Evolutionary conservation across 2,888 invertebrate genomes (phyloP), one percentile per base, ranked within the genome.

Genomic region (Calameuta pallipes): DNA sequence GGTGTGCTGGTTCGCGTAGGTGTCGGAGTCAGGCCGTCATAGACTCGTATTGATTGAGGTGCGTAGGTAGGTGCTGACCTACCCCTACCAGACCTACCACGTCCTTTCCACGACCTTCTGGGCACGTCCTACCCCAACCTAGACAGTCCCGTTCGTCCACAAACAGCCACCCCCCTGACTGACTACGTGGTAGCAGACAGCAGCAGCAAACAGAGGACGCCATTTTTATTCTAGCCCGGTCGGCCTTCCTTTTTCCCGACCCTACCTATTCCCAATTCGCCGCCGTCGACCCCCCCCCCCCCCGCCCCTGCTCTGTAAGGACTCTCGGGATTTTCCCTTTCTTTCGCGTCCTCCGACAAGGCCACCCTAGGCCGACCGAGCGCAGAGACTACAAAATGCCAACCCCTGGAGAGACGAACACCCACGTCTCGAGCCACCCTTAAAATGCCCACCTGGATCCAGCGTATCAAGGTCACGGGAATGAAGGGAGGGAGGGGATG

Each of bases 41-140:
- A 71, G 71, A 71, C 71, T 31, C 9, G 76, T 79, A 80, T 82
- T 80, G 80, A 81, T 81, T 82, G 36, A n/a, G 75, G 78, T 81
- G 81, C 78, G 82, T 88, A 85, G 87, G 88, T 89, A 87, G 89
- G 83, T 87, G 90, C 90, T 90, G 90, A 90, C 90, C 90, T 90
- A 90, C 85, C 85, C 88, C 88, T 89, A 89, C 87, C 78, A 78
- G 78, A 71, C 70, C 75, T 78, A 69, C 36, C 70, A 78, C 85
- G 88, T 87, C 89, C 89, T 89, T 83, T 84, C 84, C 76, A 84
- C 88, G 87, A 89, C 89, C 90, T 89, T 89, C 82, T 84, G 80
- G 83, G 84, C 83, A 83, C 85, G 88, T 87, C 89, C 90, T 90
- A 89, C 88, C 90, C 89, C 88, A 90, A 89, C 86, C 71, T 85